Percentiles rank a stretch among this genome's conserved stretches.
Evolutionary conservation across 2,888 invertebrate species (phyloP).

Genomic region (Cephalotes varians): DNA sequence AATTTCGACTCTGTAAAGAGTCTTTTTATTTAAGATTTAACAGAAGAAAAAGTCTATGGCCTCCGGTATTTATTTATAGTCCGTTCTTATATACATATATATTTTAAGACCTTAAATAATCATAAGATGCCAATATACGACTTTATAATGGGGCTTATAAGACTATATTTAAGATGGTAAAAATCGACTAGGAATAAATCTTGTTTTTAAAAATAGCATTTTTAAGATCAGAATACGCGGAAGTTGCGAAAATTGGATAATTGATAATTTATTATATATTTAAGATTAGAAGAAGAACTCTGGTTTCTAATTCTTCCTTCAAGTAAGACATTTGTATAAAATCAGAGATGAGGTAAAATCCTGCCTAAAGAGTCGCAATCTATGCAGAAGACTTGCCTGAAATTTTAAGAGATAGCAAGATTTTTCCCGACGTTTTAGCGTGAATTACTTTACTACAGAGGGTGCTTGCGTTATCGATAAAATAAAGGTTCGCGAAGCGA

Average conservation of each 20-base stretch:
- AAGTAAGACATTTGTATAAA: not conserved
- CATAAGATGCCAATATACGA: no score
- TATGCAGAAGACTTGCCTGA: not conserved
- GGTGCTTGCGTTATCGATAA: constrained; percentile 42
- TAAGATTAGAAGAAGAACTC: not conserved
- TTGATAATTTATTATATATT: not conserved
- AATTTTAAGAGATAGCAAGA: constrained; percentile 6
- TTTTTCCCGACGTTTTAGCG: not conserved
- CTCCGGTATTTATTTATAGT: no score
- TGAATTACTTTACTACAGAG: constrained; percentile 17
- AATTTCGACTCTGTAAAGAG: not conserved
- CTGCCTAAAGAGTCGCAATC: not conserved
- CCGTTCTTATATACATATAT: no score
- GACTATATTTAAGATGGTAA: no score
- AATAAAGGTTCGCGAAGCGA: constrained; percentile 42
- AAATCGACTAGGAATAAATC: no score
- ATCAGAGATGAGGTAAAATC: not conserved
- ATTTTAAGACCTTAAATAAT: no score
- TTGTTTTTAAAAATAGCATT: not conserved
- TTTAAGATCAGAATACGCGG: not conserved
- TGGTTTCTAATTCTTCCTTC: not conserved
- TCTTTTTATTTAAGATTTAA: not conserved
- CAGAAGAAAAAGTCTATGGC: not conserved
- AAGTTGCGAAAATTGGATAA: not conserved
- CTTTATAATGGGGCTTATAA: no score